These are phyloP conservation scores for Scytalopus superciliaris DNA, from an alignment of 2,113 vertebrate species.

Conservation along the genomic window DNA sequence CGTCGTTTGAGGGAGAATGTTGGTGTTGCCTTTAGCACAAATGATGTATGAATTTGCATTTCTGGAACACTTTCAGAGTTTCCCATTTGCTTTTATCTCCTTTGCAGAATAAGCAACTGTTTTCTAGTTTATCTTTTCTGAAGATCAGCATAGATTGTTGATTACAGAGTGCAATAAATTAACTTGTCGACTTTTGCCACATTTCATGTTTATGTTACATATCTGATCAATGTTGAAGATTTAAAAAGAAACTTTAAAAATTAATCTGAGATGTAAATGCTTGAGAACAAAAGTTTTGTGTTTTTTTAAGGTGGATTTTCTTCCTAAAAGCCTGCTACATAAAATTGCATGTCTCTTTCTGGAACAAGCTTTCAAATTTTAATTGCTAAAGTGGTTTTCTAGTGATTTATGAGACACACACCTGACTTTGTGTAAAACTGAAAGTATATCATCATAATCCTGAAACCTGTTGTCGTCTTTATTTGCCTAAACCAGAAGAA, in stretches of 20 bases:
- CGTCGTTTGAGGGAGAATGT: background rate
- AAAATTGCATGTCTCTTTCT: background rate
- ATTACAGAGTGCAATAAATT: slow-evolving; percentile 45
- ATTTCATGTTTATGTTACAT: background rate
- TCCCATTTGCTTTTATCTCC: slow-evolving; percentile 48
- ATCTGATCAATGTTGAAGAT: slow-evolving; percentile 22
- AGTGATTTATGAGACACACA: slow-evolving; percentile 16
- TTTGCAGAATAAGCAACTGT: background rate
- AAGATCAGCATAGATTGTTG: slow-evolving; percentile 26
- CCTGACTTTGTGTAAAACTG: background rate
- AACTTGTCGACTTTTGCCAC: slow-evolving; percentile 28
- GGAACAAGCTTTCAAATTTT: background rate
- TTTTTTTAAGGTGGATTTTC: background rate
- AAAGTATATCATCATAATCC: background rate
- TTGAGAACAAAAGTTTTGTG: background rate
- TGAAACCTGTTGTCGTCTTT: background rate
- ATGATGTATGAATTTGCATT: slow-evolving; percentile 46
- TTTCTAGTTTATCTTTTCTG: slow-evolving; percentile 35
- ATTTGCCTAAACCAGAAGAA: background rate
- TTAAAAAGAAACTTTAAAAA: slow-evolving; percentile 29
- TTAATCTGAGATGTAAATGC: background rate
- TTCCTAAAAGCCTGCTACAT: background rate
- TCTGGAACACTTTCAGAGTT: slow-evolving; percentile 47
- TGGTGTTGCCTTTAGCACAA: slow-evolving; percentile 51
- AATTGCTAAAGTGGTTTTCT: background rate